These are phyloP conservation scores for Lapara coniferarum DNA, from an alignment of 2,888 invertebrate species.

Conservation along the genomic window DNA sequence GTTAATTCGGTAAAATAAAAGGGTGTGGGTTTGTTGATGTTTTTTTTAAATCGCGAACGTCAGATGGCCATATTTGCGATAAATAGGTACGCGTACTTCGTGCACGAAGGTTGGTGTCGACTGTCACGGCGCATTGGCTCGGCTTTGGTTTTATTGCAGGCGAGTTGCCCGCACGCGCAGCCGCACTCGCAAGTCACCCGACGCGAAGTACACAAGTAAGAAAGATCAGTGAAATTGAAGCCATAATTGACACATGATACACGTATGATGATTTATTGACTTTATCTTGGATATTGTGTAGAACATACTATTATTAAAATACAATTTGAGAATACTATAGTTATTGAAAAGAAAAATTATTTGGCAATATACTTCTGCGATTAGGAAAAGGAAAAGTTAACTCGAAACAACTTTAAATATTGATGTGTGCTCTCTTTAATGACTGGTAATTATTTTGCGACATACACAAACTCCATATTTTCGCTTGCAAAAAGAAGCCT, in stretches of 20 bases:
- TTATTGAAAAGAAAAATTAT: not conserved
- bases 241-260: constrained; percentile 40
- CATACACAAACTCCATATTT: no score
- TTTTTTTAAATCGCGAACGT: constrained; percentile 57
- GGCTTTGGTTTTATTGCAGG: constrained; percentile 74
- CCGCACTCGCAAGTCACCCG: constrained; percentile 11
- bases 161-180: constrained; percentile 50
- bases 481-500: no score
- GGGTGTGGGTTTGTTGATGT: not conserved
- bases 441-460: no score
- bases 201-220: constrained; percentile 24
- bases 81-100: constrained; percentile 53
- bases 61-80: constrained; percentile 57
- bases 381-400: no score
- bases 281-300: not conserved
- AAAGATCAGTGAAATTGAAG: constrained; percentile 58
- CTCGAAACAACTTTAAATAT: no score
- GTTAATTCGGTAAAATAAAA: not conserved
- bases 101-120: constrained; percentile 67
- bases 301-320: not conserved
- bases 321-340: not conserved
- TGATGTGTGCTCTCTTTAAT: no score
- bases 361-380: no score
- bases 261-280: constrained; percentile 7
- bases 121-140: constrained; percentile 66